Evolutionary conservation across 23 tunicate genomes (phyloP), one percentile per base, ranked within the genome.

Genomic region (Ascidia mentula): DNA sequence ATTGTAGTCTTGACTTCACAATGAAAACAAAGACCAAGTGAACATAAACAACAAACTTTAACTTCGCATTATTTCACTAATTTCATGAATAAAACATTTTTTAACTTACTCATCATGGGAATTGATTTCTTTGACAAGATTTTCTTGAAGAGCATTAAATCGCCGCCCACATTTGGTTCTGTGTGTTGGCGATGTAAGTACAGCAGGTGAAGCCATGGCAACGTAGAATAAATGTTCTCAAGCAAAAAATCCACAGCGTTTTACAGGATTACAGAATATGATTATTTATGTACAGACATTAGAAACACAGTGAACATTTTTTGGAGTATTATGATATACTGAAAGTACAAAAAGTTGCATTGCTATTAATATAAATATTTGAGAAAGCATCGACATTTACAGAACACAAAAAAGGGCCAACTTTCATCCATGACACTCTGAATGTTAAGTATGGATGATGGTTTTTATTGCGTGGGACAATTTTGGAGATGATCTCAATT

Each of bases 71-170:
- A 53, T 53, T 20, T 5, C 65, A 53, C 22, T 26, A 26, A 53
- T 28, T 20, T 20, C 28, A 26, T 20, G 22, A 42, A 9, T 53
- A 28, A 5, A 20, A 1, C 4, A 28, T 53, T 1, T 20, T 20
- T 9, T 53, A 53, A 53, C 65, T 53, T 53, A 53, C 65, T 53
- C 65, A 9, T 53, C 65, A 53, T 53, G 22, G 22, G 65, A 9
- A 9, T 53, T 53, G 65, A 90, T 90, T 75, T 90, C 96, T 38
- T 85, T 90, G 6, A 80, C 89, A 69, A 85, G 80, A 81, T 89
- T 90, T 69, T 90, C 96, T 74, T 90, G 96, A 46, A 90, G 74
- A 46, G 96, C 89, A 76, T 89, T 85, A 71, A 74, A 85, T 32
- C 89, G 45, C 36, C 86, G 46, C 18, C 89, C 79, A 40, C 73